Conservation (phyloP, 2,888 invertebrate genomes). For the Drosophila diplacantha region DNA sequence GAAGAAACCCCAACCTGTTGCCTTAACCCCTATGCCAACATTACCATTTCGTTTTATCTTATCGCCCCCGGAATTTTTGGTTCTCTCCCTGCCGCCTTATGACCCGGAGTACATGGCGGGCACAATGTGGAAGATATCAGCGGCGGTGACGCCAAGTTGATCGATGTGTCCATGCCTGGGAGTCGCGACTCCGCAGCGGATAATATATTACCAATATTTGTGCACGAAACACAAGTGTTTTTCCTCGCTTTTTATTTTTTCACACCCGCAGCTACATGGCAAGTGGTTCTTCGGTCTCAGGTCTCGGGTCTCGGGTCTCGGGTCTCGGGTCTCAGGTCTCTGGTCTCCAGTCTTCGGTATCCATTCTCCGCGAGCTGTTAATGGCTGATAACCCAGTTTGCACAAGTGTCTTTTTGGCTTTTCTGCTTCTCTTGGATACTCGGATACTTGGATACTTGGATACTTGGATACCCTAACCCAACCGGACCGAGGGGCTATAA, state of each 20-base stretch:
- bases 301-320: background rate
- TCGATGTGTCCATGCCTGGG: constrained; percentile 6
- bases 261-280: constrained; percentile 46
- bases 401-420: constrained; percentile 53
- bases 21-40: constrained; percentile 16
- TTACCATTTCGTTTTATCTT: constrained; percentile 36
- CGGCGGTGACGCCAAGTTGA: constrained; percentile 12
- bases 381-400: constrained; percentile 66
- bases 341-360: constrained; percentile 2
- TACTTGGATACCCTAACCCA: constrained; percentile 5
- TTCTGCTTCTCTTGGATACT: constrained; percentile 7
- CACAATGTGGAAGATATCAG: background rate
- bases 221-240: constrained; percentile 67
- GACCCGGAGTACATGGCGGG: constrained; percentile 5
- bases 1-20: constrained; percentile 12
- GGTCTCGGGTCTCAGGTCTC: background rate
- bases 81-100: constrained; percentile 10
- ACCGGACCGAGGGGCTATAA: constrained; percentile 22
- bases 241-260: constrained; percentile 39
- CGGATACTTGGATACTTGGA: background rate
- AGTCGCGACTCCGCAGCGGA: constrained; percentile 36
- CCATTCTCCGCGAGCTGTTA: constrained; percentile 17
- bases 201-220: constrained; percentile 64
- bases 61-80: constrained; percentile 26
- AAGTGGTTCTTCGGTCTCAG: constrained; percentile 6